Evolutionary conservation across 2,113 vertebrate genomes (phyloP).

Genomic region (Equus przewalskii): DNA sequence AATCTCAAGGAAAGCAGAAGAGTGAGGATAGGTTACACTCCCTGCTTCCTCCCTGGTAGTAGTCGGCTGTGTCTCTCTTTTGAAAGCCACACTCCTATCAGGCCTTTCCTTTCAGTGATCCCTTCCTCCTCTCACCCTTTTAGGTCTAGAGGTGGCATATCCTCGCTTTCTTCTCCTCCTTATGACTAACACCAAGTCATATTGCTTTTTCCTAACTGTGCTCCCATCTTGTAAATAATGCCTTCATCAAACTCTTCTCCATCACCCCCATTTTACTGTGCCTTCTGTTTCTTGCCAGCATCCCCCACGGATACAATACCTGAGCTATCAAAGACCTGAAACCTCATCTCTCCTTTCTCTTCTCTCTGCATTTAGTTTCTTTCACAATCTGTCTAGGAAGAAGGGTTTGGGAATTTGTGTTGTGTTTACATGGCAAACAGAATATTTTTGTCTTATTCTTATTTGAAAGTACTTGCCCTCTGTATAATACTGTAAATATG

Average conservation of each 20-base stretch:
- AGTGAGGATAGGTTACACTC: not conserved
- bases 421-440: not conserved
- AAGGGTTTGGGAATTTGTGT: not conserved
- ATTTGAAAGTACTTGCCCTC: not conserved
- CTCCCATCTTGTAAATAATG: not conserved
- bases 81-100: not conserved
- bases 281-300: not conserved
- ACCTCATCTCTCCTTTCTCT: not conserved
- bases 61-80: not conserved
- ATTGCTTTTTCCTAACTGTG: not conserved
- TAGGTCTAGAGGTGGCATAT: not conserved
- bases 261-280: not conserved
- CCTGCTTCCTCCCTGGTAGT: not conserved
- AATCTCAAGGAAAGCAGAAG: not conserved
- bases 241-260: not conserved
- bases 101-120: not conserved
- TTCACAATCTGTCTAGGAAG: not conserved
- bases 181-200: not conserved
- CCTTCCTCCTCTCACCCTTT: not conserved
- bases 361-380: constrained; percentile 9
- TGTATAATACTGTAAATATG: not conserved
- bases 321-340: not conserved
- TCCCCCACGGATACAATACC: not conserved
- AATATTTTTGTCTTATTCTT: constrained; percentile 30
- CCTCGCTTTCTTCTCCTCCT: not conserved